Conservation (phyloP, 2,797 vertebrate genomes). For the Muraenolepis orangiensis region DNA sequence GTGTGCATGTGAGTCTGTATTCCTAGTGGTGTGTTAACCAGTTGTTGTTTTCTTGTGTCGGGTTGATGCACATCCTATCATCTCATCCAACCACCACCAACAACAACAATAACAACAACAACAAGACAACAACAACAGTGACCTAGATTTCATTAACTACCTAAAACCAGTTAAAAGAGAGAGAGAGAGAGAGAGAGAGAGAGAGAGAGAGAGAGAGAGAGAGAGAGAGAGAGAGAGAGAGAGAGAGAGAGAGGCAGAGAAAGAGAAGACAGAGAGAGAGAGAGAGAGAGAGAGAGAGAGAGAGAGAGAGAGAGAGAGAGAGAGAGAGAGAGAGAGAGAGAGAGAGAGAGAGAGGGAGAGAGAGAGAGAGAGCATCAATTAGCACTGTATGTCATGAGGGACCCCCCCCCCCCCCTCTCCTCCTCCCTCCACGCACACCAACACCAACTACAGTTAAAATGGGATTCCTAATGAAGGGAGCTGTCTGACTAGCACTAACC, state of each 20-base stretch:
- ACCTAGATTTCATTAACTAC: conserved; percentile 69
- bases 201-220: not conserved
- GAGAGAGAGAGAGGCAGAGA: no score
- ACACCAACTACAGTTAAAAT: conserved; percentile 23
- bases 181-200: not conserved
- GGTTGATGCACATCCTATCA: conserved; percentile 39
- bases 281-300: no score
- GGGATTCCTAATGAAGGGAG: conserved; percentile 37
- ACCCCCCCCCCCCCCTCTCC: conserved; percentile 28
- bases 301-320: conserved; percentile 6
- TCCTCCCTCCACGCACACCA: no score
- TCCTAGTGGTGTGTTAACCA: conserved; percentile 18
- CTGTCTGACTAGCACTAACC: conserved; percentile 27
- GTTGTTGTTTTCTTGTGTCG: not conserved
- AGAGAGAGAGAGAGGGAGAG: no score
- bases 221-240: no score
- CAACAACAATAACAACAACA: not conserved
- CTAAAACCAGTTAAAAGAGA: conserved; percentile 36
- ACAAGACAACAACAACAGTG: conserved; percentile 34
- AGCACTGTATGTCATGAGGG: conserved; percentile 27
- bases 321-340: no score
- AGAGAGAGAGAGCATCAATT: conserved; percentile 41
- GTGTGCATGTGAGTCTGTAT: conserved; percentile 20
- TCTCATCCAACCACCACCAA: conserved; percentile 31
- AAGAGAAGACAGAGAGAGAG: no score